These are phyloP conservation scores for Macrostomum lignano DNA, from an alignment of 1,140 invertebrate genomes.

Conservation along the genomic window DNA sequence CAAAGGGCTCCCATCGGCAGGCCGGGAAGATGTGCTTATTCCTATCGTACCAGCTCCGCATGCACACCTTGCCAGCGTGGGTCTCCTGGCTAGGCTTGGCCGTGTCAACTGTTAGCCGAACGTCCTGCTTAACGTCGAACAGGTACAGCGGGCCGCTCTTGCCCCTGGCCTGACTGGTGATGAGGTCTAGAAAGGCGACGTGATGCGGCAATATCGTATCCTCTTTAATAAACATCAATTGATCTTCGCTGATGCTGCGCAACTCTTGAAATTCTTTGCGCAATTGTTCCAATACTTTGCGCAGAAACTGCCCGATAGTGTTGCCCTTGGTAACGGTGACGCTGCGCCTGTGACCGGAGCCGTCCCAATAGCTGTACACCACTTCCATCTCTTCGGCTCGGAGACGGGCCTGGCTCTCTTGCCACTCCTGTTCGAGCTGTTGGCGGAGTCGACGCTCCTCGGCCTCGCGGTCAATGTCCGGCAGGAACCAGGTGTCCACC, in stretches of 20 bases:
- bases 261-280: slow-evolving; percentile 84
- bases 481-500: slow-evolving; percentile 95
- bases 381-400: slow-evolving; percentile 97
- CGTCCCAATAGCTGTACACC: slow-evolving; percentile 99
- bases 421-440: slow-evolving; percentile 49
- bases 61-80: slow-evolving; percentile 75
- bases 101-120: slow-evolving; percentile 70
- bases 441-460: slow-evolving; percentile 45
- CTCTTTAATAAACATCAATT: slow-evolving; percentile 98
- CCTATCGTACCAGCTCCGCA: slow-evolving; percentile 76
- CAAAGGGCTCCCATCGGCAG: slow-evolving; percentile 92
- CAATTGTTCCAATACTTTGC: slow-evolving; percentile 54
- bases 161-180: slow-evolving; percentile 54
- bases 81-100: slow-evolving; percentile 87
- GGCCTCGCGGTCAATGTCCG: slow-evolving; percentile 65
- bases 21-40: slow-evolving; percentile 99
- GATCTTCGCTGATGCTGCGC: slow-evolving; percentile 77
- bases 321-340: slow-evolving; percentile 42
- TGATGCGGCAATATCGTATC: slow-evolving; percentile 92
- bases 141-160: slow-evolving; percentile 7
- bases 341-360: slow-evolving; percentile 77
- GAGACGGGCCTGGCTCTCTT: slow-evolving; percentile 61
- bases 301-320: slow-evolving; percentile 86
- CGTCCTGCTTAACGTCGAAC: slow-evolving; percentile 72
- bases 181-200: slow-evolving; percentile 97